phyloP scores from a whole-genome alignment of 2,888 invertebrate genomes.

The Spodoptera picta region DNA sequence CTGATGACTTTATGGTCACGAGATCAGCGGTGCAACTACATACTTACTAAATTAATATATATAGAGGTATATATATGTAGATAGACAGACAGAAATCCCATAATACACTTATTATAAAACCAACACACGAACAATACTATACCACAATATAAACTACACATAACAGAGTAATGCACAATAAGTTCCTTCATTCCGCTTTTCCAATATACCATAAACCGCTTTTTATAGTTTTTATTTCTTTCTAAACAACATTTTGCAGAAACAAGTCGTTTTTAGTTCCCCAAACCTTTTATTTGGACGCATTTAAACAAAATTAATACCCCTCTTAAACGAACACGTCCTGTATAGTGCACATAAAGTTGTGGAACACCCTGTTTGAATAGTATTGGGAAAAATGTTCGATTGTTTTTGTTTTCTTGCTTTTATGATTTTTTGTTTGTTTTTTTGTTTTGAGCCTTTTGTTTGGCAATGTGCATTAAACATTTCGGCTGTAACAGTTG shows the following conservation, averaged over 20 bases:
- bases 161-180: no score
- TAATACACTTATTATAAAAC: no score
- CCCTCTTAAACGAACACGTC: conserved; percentile 33
- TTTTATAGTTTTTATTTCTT: conserved; percentile 10
- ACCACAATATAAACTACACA: no score
- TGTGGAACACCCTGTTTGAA: conserved; percentile 14
- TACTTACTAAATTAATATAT: no score
- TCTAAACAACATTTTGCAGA: conserved; percentile 7
- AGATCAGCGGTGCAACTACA: no score
- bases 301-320: conserved; percentile 41
- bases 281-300: conserved; percentile 7
- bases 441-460: neutral
- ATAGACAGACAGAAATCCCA: no score
- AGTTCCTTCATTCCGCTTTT: neutral
- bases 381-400: conserved; percentile 12
- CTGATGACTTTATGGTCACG: no score
- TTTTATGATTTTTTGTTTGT: conserved; percentile 1
- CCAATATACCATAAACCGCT: neutral
- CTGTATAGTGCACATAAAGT: conserved; percentile 24
- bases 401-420: conserved; percentile 12
- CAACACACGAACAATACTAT: no score
- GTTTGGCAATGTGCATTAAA: neutral
- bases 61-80: no score
- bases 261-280: conserved; percentile 9
- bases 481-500: no score